These are phyloP conservation scores for Pachypsylla venusta DNA, from an alignment of 1,140 invertebrate genomes.

Conservation along the genomic window DNA sequence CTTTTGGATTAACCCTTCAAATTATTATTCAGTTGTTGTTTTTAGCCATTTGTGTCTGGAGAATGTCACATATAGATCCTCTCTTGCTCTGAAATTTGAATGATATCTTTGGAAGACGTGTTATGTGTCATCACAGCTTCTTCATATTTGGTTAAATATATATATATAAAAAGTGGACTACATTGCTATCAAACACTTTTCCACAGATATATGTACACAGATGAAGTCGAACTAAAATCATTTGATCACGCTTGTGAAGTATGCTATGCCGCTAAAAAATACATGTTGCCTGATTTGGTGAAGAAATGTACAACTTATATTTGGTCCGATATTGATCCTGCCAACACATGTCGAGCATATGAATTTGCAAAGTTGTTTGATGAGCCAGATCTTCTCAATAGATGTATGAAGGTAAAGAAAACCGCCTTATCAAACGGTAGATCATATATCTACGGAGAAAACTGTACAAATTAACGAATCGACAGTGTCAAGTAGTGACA, in stretches of 20 bases:
- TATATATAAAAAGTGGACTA: background rate
- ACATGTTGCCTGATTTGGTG: constrained; percentile 65
- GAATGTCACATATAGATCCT: too few species aligned
- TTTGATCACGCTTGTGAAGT: constrained; percentile 71
- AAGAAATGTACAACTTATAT: constrained; percentile 63
- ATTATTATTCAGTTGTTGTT: too few species aligned
- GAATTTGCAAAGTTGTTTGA: constrained; percentile 74
- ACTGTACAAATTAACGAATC: too few species aligned
- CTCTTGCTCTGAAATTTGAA: too few species aligned
- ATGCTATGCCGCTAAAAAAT: constrained; percentile 76
- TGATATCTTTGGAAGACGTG: constrained; percentile 27
- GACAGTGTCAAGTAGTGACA: too few species aligned
- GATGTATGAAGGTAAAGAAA: constrained; percentile 60
- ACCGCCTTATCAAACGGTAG: too few species aligned
- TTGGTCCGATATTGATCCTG: constrained; percentile 58
- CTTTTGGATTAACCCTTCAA: too few species aligned
- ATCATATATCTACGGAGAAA: too few species aligned
- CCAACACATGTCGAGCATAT: constrained; percentile 65
- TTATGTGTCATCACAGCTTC: background rate
- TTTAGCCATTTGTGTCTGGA: too few species aligned
- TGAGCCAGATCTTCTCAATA: constrained; percentile 58
- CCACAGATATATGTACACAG: constrained; percentile 62
- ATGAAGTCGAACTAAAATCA: constrained; percentile 55
- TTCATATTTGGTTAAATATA: constrained; percentile 17
- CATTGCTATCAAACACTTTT: background rate